These are phyloP conservation scores for Phalloptychus januarius DNA, from an alignment of 2,797 vertebrate species.

Conservation along the genomic window DNA sequence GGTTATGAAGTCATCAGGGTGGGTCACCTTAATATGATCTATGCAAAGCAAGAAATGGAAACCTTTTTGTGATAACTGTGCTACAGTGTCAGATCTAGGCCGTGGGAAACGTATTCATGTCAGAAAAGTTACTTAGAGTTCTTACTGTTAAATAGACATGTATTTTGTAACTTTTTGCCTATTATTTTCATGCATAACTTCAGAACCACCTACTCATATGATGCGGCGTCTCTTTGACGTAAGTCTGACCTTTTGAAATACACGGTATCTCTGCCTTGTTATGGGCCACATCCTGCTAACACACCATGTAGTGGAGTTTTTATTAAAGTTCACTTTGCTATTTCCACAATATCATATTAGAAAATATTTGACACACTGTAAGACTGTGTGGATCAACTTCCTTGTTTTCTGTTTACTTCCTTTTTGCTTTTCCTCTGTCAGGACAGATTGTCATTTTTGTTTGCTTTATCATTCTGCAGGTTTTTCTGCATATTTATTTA, in stretches of 20 bases:
- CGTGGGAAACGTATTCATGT: too few species aligned
- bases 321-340: not conserved
- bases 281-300: not conserved
- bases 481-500: not conserved
- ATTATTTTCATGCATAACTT: not conserved
- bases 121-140: not conserved
- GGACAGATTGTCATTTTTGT: not conserved
- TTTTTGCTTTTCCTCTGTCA: not conserved
- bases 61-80: not conserved
- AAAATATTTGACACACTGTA: not conserved
- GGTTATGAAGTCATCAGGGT: conserved; percentile 71
- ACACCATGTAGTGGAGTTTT: not conserved
- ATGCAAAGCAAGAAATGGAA: conserved; percentile 59
- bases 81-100: not conserved
- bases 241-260: not conserved
- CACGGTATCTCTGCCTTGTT: too few species aligned
- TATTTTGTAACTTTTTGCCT: not conserved
- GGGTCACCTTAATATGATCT: conserved; percentile 69
- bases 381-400: not conserved
- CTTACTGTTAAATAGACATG: not conserved
- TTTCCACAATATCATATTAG: not conserved
- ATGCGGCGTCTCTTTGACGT: not conserved
- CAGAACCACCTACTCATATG: not conserved
- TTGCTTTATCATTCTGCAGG: not conserved
- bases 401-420: not conserved